Percentiles rank a stretch among this genome's conserved stretches.
Conservation (phyloP, 2,888 invertebrate genomes). For the Dyspetes luteomarginatus region DNA sequence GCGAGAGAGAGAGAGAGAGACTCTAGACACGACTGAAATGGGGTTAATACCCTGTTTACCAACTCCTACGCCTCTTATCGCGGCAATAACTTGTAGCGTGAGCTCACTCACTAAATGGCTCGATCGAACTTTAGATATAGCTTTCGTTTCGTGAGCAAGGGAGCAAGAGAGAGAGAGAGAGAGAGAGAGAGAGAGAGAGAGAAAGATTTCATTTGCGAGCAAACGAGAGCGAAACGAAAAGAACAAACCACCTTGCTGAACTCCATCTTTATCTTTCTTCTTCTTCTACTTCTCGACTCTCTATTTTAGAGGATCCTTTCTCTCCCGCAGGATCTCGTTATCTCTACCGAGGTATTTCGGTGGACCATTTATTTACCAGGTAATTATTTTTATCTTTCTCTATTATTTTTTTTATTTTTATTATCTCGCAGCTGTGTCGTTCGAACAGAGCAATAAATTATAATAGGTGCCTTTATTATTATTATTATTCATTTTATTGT, state of each 20-base stretch:
- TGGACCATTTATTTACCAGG: slow-evolving; percentile 5
- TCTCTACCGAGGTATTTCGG: slow-evolving; percentile 17
- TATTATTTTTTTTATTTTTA: not conserved
- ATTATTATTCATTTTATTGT: no score
- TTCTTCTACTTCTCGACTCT: no score
- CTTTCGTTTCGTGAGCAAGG: slow-evolving; percentile 21
- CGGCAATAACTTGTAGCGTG: slow-evolving; percentile 69
- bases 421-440: not conserved
- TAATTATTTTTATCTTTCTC: not conserved
- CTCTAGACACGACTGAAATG: slow-evolving; percentile 66
- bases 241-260: slow-evolving; percentile 7
- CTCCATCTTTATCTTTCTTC: slow-evolving; percentile 32
- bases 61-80: slow-evolving; percentile 73
- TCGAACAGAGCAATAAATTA: not conserved
- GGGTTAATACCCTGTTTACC: slow-evolving; percentile 77
- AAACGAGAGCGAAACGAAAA: slow-evolving; percentile 14
- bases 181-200: not conserved
- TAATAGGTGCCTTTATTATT: not conserved
- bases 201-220: slow-evolving; percentile 41
- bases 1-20: slow-evolving; percentile 29
- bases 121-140: slow-evolving; percentile 67
- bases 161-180: not conserved
- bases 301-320: not conserved
- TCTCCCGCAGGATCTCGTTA: slow-evolving; percentile 42
- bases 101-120: slow-evolving; percentile 68